Conservation (phyloP, 2,888 invertebrate genomes). For the Norana najaformis region DNA sequence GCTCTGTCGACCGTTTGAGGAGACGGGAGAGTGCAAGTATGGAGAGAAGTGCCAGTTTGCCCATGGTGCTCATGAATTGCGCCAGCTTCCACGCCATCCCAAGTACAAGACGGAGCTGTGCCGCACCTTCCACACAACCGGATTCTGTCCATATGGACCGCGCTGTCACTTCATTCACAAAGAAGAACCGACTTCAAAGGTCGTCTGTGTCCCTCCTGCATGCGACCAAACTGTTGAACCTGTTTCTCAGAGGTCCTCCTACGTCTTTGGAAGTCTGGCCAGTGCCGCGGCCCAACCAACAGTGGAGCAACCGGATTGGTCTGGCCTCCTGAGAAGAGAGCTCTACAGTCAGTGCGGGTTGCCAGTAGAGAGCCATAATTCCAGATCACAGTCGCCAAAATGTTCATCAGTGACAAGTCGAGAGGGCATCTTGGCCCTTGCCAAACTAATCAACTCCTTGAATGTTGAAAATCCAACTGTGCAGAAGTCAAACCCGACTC, state of each 20-base stretch:
- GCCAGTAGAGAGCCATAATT: neutral
- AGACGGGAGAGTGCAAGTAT: constrained; percentile 86
- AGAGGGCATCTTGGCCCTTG: neutral
- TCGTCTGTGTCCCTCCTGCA: neutral
- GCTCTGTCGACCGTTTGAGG: constrained; percentile 93
- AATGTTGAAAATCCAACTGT: neutral
- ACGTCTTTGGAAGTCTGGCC: neutral
- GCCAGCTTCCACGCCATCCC: constrained; percentile 91
- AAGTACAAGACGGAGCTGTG: constrained; percentile 98
- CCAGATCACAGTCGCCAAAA: neutral
- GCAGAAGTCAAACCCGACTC: neutral
- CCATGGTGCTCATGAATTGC: constrained; percentile 88
- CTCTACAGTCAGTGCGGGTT: neutral
- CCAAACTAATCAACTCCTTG: constrained; percentile 16
- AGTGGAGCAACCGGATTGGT: neutral
- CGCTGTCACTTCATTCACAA: constrained; percentile 98
- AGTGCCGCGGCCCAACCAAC: neutral
- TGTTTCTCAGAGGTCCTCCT: neutral
- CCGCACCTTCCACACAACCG: constrained; percentile 92
- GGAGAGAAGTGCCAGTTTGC: constrained; percentile 98
- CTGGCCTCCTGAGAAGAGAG: neutral
- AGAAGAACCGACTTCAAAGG: constrained; percentile 48
- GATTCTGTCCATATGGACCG: constrained; percentile 96
- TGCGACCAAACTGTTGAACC: neutral
- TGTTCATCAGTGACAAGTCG: neutral